Evolutionary conservation across 2,113 vertebrate genomes (phyloP), one percentile per base, ranked within the genome.

Genomic region (Ailuropoda melanoleuca): DNA sequence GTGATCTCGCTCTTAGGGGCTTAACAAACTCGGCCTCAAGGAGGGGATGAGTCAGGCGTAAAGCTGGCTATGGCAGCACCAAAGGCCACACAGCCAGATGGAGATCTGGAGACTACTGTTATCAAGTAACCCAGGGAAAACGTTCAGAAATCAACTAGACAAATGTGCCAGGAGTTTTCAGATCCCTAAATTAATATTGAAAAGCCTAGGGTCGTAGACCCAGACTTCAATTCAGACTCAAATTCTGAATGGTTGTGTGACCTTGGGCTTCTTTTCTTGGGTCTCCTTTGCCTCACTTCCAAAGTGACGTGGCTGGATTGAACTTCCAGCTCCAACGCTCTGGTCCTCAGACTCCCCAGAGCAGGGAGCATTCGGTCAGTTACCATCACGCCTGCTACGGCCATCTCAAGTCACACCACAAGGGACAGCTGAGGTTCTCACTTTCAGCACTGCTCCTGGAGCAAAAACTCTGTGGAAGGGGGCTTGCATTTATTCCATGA

Each of bases 41-140:
- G 78, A 68, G 15, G 50, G 31, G 48, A 23, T 39, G 75, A 55
- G 37, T 83, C n/a, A 14, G 37, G n/a, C 18, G 18, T 4, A 56
- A 14, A 74, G 81, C 64, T 18, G 31, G 34, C 24, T 3, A 13
- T 4, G 43, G 83, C 48, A 23, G 90, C 2, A 8, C 48, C 26
- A 23, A n/a, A 85, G 58, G 37, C 62, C 72, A 74, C 0, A 0
- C 2, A 11, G 56, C 7, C 56, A n/a, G n/a, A 46, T 0, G 2
- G 82, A 37, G 74, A 50, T 34, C 82, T 78, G 82, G 89, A 58
- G n/a, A 70, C 4, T 3, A 60, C 48, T n/a, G 64, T 29, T 23
- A 43, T n/a, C 77, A 64, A 12, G 14, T 8, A 48, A 83, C 10
- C 18, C 85, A 80, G 39, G 86, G 75, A 48, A 60, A 55, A 60